These are phyloP conservation scores for Pocillopora meandrina DNA, from an alignment of 92 coral and sea anemone genomes.

Conservation along the genomic window DNA sequence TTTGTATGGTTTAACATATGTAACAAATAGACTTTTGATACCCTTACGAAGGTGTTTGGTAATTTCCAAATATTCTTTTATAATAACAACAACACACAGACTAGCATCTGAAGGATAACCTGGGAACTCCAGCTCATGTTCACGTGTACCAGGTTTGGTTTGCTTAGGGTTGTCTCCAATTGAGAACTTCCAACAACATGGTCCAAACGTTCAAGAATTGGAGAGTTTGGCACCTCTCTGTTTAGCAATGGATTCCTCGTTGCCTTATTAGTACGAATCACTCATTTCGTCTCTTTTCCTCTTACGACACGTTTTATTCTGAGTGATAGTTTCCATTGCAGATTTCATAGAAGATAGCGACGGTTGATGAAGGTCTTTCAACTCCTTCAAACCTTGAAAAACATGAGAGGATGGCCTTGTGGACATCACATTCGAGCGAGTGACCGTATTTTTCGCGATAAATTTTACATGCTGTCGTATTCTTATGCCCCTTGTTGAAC, in stretches of 20 bases:
- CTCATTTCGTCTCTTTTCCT: no score
- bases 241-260: no score
- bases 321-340: not conserved
- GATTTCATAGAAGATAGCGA: no score
- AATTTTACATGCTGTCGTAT: no score
- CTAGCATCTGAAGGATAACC: conserved; percentile 30
- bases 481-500: no score
- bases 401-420: no score
- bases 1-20: conserved; percentile 50
- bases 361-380: no score
- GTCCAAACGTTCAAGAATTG: conserved; percentile 17
- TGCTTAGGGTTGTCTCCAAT: conserved; percentile 36
- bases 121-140: conserved; percentile 31
- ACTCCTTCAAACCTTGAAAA: no score
- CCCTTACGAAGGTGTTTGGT: conserved; percentile 37
- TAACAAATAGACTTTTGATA: conserved; percentile 48
- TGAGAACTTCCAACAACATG: conserved; percentile 14
- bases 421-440: no score
- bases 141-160: conserved; percentile 35
- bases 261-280: no score
- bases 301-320: not conserved
- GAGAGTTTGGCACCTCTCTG: conserved; percentile 51
- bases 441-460: no score
- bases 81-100: conserved; percentile 44
- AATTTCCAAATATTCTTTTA: conserved; percentile 34